phyloP scores from a whole-genome alignment of 2,113 vertebrate species.

The Falco punctatus region DNA sequence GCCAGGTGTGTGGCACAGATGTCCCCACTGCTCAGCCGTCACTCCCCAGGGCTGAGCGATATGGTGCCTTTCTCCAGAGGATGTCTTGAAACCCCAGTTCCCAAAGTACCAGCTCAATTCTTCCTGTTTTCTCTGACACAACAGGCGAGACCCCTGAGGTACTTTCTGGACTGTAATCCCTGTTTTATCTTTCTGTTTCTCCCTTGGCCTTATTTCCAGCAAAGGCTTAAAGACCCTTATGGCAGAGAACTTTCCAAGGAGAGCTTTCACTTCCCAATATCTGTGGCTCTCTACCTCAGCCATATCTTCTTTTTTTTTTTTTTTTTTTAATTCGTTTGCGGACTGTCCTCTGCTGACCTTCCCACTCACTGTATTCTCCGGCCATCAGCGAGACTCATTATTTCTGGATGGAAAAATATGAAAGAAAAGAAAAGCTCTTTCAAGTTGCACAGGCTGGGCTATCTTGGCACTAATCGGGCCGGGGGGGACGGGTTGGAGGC shows the following conservation, averaged over 20 bases:
- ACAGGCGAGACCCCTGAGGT: neutral
- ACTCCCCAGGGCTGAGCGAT: neutral
- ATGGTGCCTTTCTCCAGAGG: neutral
- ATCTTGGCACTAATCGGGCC: neutral
- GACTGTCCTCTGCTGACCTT: neutral
- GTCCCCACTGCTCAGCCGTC: neutral
- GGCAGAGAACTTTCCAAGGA: neutral
- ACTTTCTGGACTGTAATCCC: neutral
- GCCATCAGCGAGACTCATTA: neutral
- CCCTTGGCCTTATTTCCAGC: neutral
- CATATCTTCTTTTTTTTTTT: accelerated
- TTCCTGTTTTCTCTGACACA: neutral
- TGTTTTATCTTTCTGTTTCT: neutral
- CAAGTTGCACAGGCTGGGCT: neutral
- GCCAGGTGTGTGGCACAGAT: accelerated
- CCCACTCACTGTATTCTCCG: neutral
- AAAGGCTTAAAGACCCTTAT: neutral
- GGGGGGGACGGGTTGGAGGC: neutral
- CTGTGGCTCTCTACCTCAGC: neutral
- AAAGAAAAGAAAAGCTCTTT: neutral
- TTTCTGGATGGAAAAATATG: neutral
- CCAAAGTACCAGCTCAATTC: neutral
- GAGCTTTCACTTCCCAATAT: neutral
- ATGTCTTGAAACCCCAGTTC: neutral
- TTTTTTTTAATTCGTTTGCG: neutral